These are phyloP conservation scores for Drosophila anomalata DNA, from an alignment of 2,888 invertebrate species.

Conservation along the genomic window DNA sequence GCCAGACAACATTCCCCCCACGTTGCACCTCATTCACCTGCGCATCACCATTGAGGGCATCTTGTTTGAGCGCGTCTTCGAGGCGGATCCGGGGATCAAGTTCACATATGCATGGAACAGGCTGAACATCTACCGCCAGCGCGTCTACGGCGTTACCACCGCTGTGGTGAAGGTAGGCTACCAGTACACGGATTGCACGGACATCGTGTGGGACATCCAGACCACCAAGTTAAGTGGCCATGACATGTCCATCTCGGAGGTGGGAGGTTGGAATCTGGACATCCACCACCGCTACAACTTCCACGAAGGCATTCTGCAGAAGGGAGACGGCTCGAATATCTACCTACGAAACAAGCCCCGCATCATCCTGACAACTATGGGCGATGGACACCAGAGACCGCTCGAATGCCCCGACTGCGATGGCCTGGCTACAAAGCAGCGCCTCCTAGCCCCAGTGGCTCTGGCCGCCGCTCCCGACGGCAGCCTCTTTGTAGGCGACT, in stretches of 20 bases:
- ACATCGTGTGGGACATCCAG: slow-evolving; percentile 97
- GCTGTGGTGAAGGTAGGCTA: slow-evolving; percentile 98
- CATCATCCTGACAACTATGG: slow-evolving; percentile 95
- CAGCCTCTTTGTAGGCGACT: slow-evolving; percentile 97
- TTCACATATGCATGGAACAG: slow-evolving; percentile 99
- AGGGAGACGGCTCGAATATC: slow-evolving; percentile 98
- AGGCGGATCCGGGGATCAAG: slow-evolving; percentile 98
- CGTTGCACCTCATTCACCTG: slow-evolving; percentile 94
- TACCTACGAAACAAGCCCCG: slow-evolving; percentile 96
- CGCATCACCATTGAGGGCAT: slow-evolving; percentile 97
- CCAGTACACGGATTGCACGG: slow-evolving; percentile 95
- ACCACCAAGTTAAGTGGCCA: slow-evolving; percentile 97
- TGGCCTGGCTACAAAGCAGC: slow-evolving; percentile 91
- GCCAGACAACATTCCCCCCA: slow-evolving; percentile 91
- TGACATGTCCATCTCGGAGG: slow-evolving; percentile 98
- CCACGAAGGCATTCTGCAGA: slow-evolving; percentile 98
- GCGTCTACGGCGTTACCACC: slow-evolving; percentile 97
- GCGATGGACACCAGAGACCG: slow-evolving; percentile 94
- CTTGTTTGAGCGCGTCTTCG: slow-evolving; percentile 95
- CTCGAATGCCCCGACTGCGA: slow-evolving; percentile 93
- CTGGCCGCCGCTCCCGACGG: slow-evolving; percentile 96
- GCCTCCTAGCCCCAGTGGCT: slow-evolving; percentile 96
- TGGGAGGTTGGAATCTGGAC: slow-evolving; percentile 98
- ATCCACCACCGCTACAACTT: slow-evolving; percentile 99
- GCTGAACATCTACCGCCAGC: slow-evolving; percentile 96